A percentile compares a stretch with the other conserved stretches of the same genome.
Evolutionary conservation across 2,888 invertebrate species (phyloP).

Genomic region (Trachelus stipa): DNA sequence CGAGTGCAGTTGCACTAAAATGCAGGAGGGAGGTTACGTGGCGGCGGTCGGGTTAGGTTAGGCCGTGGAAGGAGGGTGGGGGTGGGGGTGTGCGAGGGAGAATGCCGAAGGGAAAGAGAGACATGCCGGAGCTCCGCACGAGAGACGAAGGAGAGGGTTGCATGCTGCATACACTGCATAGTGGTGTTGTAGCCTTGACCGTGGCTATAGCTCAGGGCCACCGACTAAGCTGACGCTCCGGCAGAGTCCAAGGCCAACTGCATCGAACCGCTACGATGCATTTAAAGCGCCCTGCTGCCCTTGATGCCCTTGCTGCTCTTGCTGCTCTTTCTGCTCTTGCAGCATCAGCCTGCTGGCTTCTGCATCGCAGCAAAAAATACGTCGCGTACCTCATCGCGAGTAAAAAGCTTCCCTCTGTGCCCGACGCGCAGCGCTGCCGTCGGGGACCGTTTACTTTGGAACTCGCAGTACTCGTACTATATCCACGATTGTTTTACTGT

Average conservation of each 20-base stretch:
- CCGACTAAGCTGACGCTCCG: conserved; percentile 46
- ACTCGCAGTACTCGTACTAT: neutral
- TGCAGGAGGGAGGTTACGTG: neutral
- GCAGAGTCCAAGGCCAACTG: conserved; percentile 60
- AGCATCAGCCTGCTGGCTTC: neutral
- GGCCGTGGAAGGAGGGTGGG: neutral
- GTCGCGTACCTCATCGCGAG: neutral
- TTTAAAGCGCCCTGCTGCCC: conserved; percentile 27
- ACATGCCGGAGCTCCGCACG: neutral
- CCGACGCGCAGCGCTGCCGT: neutral
- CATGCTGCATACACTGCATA: neutral
- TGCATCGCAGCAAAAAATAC: neutral
- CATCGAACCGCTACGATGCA: conserved; percentile 49
- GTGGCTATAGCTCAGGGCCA: conserved; percentile 62
- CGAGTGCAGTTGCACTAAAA: neutral
- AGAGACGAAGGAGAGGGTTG: neutral
- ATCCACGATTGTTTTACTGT: neutral
- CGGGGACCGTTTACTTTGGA: neutral
- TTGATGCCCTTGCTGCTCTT: neutral
- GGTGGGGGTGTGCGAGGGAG: neutral
- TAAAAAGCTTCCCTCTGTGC: neutral
- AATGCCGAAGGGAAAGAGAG: neutral
- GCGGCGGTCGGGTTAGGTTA: neutral
- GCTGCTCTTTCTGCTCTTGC: no score
- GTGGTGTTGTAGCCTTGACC: conserved; percentile 57